These are phyloP conservation scores for Metridium senile DNA, from an alignment of 92 coral and sea anemone genomes.

Conservation along the genomic window DNA sequence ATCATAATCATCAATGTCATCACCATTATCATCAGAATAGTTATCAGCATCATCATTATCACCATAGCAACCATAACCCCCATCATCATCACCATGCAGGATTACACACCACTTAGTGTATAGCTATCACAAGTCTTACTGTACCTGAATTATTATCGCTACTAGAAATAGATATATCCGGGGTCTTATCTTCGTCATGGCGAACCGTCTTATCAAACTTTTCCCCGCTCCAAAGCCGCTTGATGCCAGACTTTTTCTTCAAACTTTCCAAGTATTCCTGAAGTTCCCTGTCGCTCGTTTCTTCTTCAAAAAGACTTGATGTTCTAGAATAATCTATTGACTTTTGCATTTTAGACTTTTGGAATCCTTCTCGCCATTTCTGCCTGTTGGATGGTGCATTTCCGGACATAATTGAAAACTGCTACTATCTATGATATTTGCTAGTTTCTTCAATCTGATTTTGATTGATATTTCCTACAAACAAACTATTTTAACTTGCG, in stretches of 20 bases:
- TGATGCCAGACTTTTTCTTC: constrained; percentile 87
- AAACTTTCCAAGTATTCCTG: constrained; percentile 79
- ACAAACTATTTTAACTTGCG: too few species aligned
- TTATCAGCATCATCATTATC: not conserved
- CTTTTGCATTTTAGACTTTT: constrained; percentile 70
- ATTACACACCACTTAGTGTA: not conserved
- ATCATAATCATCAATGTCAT: not conserved
- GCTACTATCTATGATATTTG: too few species aligned
- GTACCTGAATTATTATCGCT: constrained; percentile 61
- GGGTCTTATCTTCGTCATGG: constrained; percentile 86
- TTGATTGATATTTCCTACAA: too few species aligned
- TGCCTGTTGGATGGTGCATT: not conserved
- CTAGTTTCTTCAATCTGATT: too few species aligned
- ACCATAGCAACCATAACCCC: not conserved
- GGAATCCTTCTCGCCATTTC: constrained; percentile 81
- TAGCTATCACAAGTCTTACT: not conserved
- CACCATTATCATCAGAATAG: not conserved
- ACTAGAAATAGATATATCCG: constrained; percentile 90
- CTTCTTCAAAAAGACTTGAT: constrained; percentile 77
- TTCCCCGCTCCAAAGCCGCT: constrained; percentile 80
- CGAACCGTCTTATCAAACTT: constrained; percentile 77
- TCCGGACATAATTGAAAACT: not conserved
- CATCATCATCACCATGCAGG: not conserved
- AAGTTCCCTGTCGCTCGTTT: constrained; percentile 75
- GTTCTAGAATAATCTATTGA: constrained; percentile 35